These are phyloP conservation scores for Talpa occidentalis DNA, from an alignment of 2,113 vertebrate species.

Conservation along the genomic window DNA sequence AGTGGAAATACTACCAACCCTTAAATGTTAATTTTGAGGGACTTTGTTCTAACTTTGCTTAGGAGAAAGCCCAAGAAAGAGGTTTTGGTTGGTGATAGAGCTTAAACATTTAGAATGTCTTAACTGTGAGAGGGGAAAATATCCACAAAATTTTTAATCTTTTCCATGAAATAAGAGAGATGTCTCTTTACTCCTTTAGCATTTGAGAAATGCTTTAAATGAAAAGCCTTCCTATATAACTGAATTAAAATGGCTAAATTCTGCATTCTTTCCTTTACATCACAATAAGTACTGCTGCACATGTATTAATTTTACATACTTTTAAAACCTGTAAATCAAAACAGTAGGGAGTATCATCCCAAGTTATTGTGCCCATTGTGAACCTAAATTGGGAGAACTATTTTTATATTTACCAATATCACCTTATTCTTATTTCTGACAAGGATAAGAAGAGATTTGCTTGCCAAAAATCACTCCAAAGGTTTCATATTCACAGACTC, in stretches of 20 bases:
- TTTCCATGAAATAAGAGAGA: neutral
- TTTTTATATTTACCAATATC: neutral
- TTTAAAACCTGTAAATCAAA: conserved; percentile 20
- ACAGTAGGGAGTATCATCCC: neutral
- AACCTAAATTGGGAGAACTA: neutral
- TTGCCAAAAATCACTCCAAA: neutral
- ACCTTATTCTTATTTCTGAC: neutral
- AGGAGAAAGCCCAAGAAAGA: neutral
- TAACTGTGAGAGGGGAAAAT: neutral
- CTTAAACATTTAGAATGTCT: neutral
- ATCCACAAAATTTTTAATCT: neutral
- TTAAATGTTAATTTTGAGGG: conserved; percentile 27
- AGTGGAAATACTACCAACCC: neutral
- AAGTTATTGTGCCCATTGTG: neutral
- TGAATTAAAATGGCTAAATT: conserved; percentile 29
- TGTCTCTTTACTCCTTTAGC: neutral
- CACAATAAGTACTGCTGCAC: neutral
- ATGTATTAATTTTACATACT: neutral
- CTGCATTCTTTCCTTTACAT: neutral
- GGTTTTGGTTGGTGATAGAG: neutral
- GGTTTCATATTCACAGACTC: neutral
- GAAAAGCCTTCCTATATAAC: conserved; percentile 1
- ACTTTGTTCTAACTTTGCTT: conserved; percentile 6
- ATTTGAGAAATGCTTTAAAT: conserved; percentile 45
- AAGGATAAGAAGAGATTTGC: neutral